Evolutionary conservation across 2,888 invertebrate species (phyloP), one percentile per base, ranked within the genome.

Genomic region (Tridacna gigas): DNA sequence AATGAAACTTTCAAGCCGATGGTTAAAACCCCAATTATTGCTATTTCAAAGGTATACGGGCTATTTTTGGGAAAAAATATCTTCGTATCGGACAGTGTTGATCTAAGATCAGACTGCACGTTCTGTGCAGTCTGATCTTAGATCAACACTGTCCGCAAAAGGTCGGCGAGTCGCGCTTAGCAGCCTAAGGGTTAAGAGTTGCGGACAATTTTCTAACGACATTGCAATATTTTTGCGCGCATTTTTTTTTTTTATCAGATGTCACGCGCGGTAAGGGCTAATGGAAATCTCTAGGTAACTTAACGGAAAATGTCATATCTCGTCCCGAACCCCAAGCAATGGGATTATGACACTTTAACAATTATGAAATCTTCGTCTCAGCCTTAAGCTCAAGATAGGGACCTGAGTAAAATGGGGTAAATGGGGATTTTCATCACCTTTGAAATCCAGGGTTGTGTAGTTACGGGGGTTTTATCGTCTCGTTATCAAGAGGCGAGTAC

Each of bases 341-440:
- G 61, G 86, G 86, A 86, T 86, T 86, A 86, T 80, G 76, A 81
- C 86, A 86, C 86, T 79, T 86, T 83, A 83, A 77, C 81, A 83
- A 83, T 86, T 86, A 86, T 83, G 81, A 86, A 86, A 83, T 81
- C 81, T 81, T 77, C 81, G 67, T 83, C 81, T 77, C 76, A 66
- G 66, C 60, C 63, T 60, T 80, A 83, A 83, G 74, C 84, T 75
- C 73, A 45, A 77, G 82, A 83, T 84, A 83, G 80, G 82, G 80
- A 65, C 84, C 83, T 73, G 79, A 79, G 69, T 74, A 82, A 87
- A 85, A 84, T 85, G 26, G 84, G 87, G 80, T 84, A 82, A 87
- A 83, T 48, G 82, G 79, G 87, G 87, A 87, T 87, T 87, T 86
- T 76, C 87, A 28, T 66, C 87, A 87, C 87, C 87, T 65, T 73